Conservation (phyloP, 2,113 vertebrate species). For the Tringa solitaria region DNA sequence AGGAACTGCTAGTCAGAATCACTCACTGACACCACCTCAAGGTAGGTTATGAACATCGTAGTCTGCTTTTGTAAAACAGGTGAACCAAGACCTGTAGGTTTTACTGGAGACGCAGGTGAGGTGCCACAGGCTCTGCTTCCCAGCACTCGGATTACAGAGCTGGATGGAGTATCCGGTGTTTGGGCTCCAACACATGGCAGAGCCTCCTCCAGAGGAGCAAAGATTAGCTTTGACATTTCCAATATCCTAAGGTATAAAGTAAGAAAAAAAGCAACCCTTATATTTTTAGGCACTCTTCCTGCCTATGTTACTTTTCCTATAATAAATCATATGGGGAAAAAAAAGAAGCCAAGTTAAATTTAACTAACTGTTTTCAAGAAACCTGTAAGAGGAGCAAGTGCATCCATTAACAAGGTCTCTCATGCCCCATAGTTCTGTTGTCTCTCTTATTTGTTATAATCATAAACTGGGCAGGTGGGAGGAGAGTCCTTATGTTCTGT, state of each 20-base stretch:
- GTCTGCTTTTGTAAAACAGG: neutral
- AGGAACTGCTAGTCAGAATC: neutral
- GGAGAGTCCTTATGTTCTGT: neutral
- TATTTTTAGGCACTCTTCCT: conserved; percentile 12
- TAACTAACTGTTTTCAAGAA: neutral
- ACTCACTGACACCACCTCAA: neutral
- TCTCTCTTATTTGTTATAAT: neutral
- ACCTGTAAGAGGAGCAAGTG: neutral
- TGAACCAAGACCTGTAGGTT: neutral
- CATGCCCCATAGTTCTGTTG: neutral
- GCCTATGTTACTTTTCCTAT: neutral
- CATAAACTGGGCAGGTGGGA: neutral
- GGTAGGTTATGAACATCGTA: fast-evolving
- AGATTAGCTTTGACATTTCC: conserved; percentile 13
- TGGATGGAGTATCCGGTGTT: neutral
- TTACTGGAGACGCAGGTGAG: neutral
- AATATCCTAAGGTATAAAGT: neutral
- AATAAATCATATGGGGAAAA: neutral
- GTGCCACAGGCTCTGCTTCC: neutral
- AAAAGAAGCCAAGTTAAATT: neutral
- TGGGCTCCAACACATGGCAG: neutral
- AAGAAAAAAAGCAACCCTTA: neutral
- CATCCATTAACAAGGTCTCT: neutral
- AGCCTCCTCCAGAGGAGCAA: neutral
- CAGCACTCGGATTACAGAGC: neutral